Percentiles rank a stretch among this genome's conserved stretches.
Evolutionary conservation across 2,113 vertebrate genomes (phyloP).

Genomic region (Kobus ellipsiprymnus): DNA sequence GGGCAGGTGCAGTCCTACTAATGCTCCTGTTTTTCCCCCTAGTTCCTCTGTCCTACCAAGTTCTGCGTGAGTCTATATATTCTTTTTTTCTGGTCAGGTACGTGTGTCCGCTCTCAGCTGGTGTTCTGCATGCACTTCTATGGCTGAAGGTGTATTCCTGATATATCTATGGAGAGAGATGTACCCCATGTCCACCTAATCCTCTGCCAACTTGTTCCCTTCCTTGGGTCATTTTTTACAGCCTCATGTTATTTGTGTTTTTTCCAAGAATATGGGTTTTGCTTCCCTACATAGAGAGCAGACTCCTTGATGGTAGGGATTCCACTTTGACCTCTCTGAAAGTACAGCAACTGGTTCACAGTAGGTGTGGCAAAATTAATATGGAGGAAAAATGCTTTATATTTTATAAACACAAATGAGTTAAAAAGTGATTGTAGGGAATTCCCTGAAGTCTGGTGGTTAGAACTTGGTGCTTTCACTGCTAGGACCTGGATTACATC

Average conservation of each 20-base stretch:
- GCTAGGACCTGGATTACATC: neutral
- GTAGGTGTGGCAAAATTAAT: neutral
- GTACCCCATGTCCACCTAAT: neutral
- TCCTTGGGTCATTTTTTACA: neutral
- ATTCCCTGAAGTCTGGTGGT: neutral
- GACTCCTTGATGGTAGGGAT: neutral
- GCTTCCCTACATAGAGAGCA: neutral
- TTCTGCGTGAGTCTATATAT: neutral
- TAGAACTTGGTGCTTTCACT: neutral
- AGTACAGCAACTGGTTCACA: neutral
- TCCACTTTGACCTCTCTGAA: neutral
- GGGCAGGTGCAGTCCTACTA: neutral
- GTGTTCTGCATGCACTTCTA: neutral
- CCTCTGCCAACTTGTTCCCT: neutral
- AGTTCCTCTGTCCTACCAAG: neutral
- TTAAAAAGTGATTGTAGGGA: neutral
- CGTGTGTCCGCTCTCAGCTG: neutral
- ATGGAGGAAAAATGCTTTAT: neutral
- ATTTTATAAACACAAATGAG: neutral
- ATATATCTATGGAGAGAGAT: neutral
- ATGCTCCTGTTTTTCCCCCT: neutral
- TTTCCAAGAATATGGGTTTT: neutral
- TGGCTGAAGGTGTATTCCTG: neutral
- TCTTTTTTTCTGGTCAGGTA: neutral
- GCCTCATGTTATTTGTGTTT: neutral